Percentiles rank a stretch among this genome's conserved stretches.
These are phyloP conservation scores for Ifrita kowaldi DNA, from an alignment of 2,113 vertebrate genomes.

Conservation along the genomic window DNA sequence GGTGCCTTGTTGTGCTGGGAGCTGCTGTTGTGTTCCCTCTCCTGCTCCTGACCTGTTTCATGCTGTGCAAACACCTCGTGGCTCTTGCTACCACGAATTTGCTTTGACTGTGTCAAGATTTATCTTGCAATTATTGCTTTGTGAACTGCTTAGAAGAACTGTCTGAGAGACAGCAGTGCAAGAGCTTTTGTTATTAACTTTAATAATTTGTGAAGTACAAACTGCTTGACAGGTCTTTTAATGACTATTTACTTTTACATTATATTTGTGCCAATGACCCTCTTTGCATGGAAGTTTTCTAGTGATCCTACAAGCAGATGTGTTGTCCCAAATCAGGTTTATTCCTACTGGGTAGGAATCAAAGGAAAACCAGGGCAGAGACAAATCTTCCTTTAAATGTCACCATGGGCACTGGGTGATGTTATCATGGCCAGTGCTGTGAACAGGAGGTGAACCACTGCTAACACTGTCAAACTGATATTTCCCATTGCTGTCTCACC, in stretches of 20 bases:
- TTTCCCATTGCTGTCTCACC: background rate
- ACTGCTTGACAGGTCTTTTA: background rate
- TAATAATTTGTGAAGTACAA: background rate
- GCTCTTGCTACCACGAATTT: accelerated
- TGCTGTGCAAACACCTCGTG: background rate
- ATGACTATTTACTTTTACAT: background rate
- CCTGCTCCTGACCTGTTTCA: background rate
- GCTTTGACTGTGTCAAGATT: background rate
- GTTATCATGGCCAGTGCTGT: accelerated
- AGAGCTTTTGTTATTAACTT: accelerated
- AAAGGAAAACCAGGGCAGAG: background rate
- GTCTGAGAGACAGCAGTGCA: accelerated
- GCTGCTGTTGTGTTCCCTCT: background rate
- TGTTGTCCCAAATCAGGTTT: background rate
- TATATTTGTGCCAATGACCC: accelerated
- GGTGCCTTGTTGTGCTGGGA: background rate
- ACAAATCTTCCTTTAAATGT: background rate
- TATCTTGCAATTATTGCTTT: background rate
- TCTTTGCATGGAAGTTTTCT: background rate
- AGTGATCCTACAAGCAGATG: background rate
- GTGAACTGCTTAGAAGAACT: background rate
- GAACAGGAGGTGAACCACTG: background rate
- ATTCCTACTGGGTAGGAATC: background rate
- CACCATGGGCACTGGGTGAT: accelerated
- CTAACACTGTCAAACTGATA: background rate